Evolutionary conservation across 2,797 vertebrate species (phyloP).

Genomic region (Micropoecilia bifurca): DNA sequence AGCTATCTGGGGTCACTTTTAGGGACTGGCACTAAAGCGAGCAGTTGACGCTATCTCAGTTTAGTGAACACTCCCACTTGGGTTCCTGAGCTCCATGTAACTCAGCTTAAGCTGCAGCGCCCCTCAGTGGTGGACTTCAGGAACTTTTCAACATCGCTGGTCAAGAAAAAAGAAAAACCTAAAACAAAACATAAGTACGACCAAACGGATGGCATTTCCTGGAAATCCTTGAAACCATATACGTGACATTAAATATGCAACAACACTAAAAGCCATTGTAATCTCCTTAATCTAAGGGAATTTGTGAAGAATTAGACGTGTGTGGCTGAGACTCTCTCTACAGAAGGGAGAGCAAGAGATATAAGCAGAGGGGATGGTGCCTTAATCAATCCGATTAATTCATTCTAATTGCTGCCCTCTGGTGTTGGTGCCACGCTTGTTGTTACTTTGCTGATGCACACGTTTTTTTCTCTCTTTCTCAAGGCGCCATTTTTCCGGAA

Average conservation of each 20-base stretch:
- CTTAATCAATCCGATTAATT: constrained; percentile 76
- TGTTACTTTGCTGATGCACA: constrained; percentile 71
- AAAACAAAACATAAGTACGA: background rate
- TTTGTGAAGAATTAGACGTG: constrained; percentile 2
- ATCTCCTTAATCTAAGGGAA: constrained; percentile 23
- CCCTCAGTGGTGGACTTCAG: constrained; percentile 58
- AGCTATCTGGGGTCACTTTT: constrained; percentile 70
- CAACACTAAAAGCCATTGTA: constrained; percentile 20
- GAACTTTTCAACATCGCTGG: constrained; percentile 1
- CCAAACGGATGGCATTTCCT: background rate
- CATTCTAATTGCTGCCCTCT: constrained; percentile 74
- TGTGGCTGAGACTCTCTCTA: background rate
- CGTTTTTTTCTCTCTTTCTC: background rate
- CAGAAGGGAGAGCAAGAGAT: constrained; percentile 35
- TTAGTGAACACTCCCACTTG: constrained; percentile 24
- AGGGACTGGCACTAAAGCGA: constrained; percentile 63
- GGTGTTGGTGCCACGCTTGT: constrained; percentile 52
- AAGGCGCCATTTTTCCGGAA: constrained; percentile 44
- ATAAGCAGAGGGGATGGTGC: constrained; percentile 42
- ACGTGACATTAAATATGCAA: background rate
- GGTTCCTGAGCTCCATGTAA: constrained; percentile 28
- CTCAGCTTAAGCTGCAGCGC: constrained; percentile 68
- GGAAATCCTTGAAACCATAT: background rate
- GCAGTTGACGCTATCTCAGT: constrained; percentile 48
- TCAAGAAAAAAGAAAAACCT: background rate